Conservation (phyloP, 2,113 vertebrate genomes). For the Rhinoderma darwinii region DNA sequence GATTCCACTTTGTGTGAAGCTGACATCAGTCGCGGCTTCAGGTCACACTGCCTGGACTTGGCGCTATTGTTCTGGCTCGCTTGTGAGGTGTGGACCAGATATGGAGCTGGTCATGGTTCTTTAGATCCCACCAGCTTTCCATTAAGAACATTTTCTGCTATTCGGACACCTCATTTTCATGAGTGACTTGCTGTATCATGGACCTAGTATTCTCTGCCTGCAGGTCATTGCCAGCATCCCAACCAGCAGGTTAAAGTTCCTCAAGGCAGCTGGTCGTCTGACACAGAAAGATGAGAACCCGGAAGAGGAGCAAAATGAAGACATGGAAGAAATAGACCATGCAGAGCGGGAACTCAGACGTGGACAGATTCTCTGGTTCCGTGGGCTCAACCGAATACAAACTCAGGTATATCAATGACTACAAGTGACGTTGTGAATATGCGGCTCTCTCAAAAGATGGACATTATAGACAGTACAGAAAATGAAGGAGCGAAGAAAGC, state of each 20-base stretch:
- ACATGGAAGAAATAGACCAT: slow-evolving; percentile 96
- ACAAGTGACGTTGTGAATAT: not conserved
- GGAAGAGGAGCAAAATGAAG: slow-evolving; percentile 93
- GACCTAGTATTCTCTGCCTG: not conserved
- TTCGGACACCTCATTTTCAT: no score
- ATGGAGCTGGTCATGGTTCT: no score
- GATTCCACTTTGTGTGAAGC: no score
- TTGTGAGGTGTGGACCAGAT: no score
- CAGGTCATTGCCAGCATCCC: slow-evolving; percentile 93
- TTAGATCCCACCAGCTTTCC: no score
- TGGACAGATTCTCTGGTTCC: slow-evolving; percentile 98
- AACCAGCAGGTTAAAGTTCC: slow-evolving; percentile 92
- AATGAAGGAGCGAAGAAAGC: not conserved
- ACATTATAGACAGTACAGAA: no score
- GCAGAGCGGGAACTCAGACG: slow-evolving; percentile 94
- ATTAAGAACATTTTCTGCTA: no score
- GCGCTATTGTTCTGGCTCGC: no score
- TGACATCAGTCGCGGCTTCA: no score
- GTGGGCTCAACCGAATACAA: slow-evolving; percentile 97
- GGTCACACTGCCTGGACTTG: no score
- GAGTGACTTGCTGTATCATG: no score
- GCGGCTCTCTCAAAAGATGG: not conserved
- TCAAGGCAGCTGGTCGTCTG: slow-evolving; percentile 90
- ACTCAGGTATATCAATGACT: slow-evolving; percentile 84
- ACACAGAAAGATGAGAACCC: slow-evolving; percentile 90